Evolutionary conservation across 2,888 invertebrate species (phyloP), one percentile per base, ranked within the genome.

Genomic region (Galerucella pusilla): DNA sequence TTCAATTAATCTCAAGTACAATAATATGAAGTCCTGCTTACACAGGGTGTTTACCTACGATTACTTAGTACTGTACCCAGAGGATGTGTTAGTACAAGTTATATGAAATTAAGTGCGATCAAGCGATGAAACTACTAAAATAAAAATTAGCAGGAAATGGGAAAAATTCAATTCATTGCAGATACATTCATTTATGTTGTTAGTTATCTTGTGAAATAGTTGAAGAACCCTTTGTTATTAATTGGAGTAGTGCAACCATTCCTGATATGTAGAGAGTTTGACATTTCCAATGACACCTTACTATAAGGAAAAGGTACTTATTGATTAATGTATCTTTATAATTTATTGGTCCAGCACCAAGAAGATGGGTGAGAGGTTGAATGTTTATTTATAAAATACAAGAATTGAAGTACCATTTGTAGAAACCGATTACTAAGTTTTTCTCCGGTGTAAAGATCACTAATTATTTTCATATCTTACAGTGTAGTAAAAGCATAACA

Each of bases 211-310:
- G 35, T 35, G 54, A 28, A 69, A 35, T 49, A 63, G 14, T 49
- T 16, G 20, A 70, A 45, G 25, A 63, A 49, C 42, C 69, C n/a
- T n/a, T 63, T 25, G 52, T 28, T 28, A 72, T 35, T 16, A 66
- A 45, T 59, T 45, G 28, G 16, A 66, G 46, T 35, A 64, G 59
- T 35, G 66, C 59, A 72, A 59, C 35, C 57, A n/a, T 45, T 60
- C 49, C 68, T 63, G 61, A 66, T 60, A 16, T 66, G 59, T 7
- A 60, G 66, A 71, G 61, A 70, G 63, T 74, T 78, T 79, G 79
- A 87, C 88, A 88, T 88, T 88, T 88, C 88, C 88, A 88, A 88
- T 88, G 88, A 86, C 85, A 88, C 88, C 88, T 88, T 88, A 88
- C 88, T 88, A 88, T 88, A 88, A 88, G 88, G 88, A 88, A 88